Evolutionary conservation across 2,888 invertebrate species (phyloP), one percentile per base, ranked within the genome.

Genomic region (Meta bourneti): DNA sequence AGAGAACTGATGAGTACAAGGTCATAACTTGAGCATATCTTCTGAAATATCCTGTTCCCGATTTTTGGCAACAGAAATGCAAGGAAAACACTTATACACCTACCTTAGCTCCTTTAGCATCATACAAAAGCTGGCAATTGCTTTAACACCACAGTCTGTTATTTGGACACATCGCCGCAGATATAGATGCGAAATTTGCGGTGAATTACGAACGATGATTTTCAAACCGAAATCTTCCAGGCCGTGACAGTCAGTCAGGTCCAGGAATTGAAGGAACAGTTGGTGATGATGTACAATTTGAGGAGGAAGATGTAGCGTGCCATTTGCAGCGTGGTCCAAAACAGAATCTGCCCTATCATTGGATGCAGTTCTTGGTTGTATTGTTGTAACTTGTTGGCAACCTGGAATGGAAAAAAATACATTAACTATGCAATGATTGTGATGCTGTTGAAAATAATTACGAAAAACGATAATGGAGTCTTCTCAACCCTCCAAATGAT

Each of bases 91-190:
- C 34, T 34, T 34, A 19, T 71, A 54, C 49, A 13, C 51, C 49
- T 82, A 90, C 94, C 97, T 97, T 71, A 98, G 96, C 95, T 98
- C 98, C 93, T 97, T 96, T 54, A 98, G 95, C 86, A 96, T 97
- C 49, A 96, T 96, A 95, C 98, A 98, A 95, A 98, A 98, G 93
- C 97, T 98, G 49, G 98, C 98, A 93, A 98, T 97, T 95, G 97
- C 97, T 94, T 98, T 97, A n/a, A 98, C 96, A 92, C 98, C 98
- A 93, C 97, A 97, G 96, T 98, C 98, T 94, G 98, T 98, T 94
- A 98, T 97, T 95, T 97, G 97, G 94, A 97, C 96, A 95, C 98
- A 98, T 94, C 98, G 96, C 94, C 98, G 96, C 92, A 98, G 96
- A 95, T 98, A 98, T 81, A 98, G 96, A 95, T 97, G 98, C 93